Evolutionary conservation across 1,140 invertebrate genomes (phyloP).

Genomic region (Diachasmimorpha longicaudata): DNA sequence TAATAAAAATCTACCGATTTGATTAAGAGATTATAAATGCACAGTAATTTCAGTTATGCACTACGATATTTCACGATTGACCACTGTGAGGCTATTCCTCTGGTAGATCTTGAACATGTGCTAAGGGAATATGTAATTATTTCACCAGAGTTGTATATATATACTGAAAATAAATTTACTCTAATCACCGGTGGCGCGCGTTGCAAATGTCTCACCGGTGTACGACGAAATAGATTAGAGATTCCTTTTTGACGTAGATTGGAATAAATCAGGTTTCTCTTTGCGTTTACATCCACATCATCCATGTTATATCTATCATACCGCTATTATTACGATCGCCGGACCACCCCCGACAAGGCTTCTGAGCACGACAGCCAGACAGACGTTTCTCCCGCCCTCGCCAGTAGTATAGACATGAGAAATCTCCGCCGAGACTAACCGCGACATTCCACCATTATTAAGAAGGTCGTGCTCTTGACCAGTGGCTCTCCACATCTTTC

Average conservation of each 20-base stretch:
- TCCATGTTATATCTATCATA: constrained; percentile 34
- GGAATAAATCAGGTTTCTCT: constrained; percentile 27
- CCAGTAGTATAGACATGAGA: constrained; percentile 3
- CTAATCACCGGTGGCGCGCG: constrained; percentile 31
- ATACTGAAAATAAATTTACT: constrained; percentile 24
- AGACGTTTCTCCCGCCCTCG: constrained; percentile 27
- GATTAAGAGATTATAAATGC: constrained; percentile 18
- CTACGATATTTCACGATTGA: constrained; percentile 14
- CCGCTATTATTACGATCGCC: constrained; percentile 41
- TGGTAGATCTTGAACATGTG: not conserved
- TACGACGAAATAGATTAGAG: constrained; percentile 32
- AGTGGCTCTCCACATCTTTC: constrained; percentile 9
- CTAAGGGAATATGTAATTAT: constrained; percentile 22
- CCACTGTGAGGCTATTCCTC: not conserved
- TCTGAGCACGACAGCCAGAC: constrained; percentile 28
- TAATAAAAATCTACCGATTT: not conserved
- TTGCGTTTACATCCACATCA: not conserved
- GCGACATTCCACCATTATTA: constrained; percentile 34
- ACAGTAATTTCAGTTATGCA: constrained; percentile 12
- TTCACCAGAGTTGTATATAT: constrained; percentile 13
- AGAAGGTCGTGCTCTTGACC: constrained; percentile 23
- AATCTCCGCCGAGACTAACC: constrained; percentile 16
- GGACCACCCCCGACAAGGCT: constrained; percentile 30
- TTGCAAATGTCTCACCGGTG: constrained; percentile 28
- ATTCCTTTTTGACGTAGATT: constrained; percentile 30